These are phyloP conservation scores for Dromas ardeola DNA, from an alignment of 2,113 vertebrate species.

Conservation along the genomic window DNA sequence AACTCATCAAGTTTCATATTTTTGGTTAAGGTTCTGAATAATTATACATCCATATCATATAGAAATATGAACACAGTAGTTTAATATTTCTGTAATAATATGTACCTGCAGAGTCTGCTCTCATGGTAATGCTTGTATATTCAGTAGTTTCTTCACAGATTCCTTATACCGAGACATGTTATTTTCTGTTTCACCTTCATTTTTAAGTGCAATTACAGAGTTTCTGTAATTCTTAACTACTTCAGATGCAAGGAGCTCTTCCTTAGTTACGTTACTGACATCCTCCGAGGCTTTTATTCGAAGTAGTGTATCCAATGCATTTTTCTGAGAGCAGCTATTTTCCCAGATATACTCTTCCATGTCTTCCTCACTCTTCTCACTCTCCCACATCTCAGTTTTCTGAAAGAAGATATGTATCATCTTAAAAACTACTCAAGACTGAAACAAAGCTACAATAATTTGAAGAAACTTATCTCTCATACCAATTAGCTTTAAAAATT, in stretches of 20 bases:
- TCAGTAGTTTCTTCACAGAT: constrained; percentile 86
- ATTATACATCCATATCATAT: background rate
- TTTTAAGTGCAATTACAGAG: constrained; percentile 84
- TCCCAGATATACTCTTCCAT: constrained; percentile 94
- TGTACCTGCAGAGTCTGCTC: background rate
- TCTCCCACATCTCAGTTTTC: constrained; percentile 94
- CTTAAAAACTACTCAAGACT: background rate
- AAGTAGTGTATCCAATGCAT: constrained; percentile 77
- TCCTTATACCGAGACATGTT: constrained; percentile 86
- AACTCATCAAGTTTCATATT: background rate
- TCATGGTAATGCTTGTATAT: constrained; percentile 20
- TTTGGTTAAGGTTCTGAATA: background rate
- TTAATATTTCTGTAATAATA: background rate
- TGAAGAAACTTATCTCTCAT: background rate
- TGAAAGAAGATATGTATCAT: constrained; percentile 39
- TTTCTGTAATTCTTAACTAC: constrained; percentile 85
- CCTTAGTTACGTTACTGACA: constrained; percentile 22
- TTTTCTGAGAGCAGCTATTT: constrained; percentile 86
- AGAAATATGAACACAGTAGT: background rate
- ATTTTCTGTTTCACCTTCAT: constrained; percentile 84
- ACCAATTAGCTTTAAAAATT: background rate
- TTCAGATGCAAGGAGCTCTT: constrained; percentile 79
- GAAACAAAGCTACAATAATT: background rate
- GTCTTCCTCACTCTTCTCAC: constrained; percentile 85
- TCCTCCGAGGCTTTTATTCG: constrained; percentile 74